phyloP scores from a whole-genome alignment of 2,888 invertebrate species.

The Dasypogon diadema region DNA sequence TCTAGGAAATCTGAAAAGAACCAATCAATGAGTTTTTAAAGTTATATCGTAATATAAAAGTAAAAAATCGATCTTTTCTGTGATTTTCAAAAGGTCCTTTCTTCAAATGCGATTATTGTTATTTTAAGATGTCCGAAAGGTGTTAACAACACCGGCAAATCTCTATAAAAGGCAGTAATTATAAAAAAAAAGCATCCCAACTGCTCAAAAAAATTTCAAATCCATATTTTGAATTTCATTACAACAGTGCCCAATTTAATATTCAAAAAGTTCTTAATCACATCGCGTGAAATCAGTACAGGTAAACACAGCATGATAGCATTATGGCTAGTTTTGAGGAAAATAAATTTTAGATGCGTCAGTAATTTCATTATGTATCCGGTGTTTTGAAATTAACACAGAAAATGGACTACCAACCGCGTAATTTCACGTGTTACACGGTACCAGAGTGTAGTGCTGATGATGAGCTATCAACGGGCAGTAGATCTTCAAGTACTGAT shows the following conservation, averaged over 20 bases:
- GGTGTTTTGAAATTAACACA: neutral
- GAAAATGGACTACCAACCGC: conserved; percentile 62
- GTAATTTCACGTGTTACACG: conserved; percentile 66
- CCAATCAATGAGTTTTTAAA: no score
- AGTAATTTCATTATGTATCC: neutral
- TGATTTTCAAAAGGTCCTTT: no score
- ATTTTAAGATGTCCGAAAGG: no score
- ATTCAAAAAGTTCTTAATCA: neutral
- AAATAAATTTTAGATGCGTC: conserved; percentile 20
- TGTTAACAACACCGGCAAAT: no score
- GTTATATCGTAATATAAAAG: no score
- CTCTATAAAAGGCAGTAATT: no score
- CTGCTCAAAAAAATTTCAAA: no score
- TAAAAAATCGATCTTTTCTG: no score
- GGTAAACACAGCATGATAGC: neutral
- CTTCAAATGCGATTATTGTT: no score
- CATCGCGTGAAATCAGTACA: neutral
- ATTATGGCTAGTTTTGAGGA: neutral
- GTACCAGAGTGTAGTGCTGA: conserved; percentile 64
- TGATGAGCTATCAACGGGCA: conserved; percentile 52
- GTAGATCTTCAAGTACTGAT: conserved; percentile 57
- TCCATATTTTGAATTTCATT: no score
- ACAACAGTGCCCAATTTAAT: neutral
- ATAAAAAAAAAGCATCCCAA: no score
- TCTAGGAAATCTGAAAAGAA: no score